Conservation (phyloP, 2,113 vertebrate species). For the Oryzias celebensis region DNA sequence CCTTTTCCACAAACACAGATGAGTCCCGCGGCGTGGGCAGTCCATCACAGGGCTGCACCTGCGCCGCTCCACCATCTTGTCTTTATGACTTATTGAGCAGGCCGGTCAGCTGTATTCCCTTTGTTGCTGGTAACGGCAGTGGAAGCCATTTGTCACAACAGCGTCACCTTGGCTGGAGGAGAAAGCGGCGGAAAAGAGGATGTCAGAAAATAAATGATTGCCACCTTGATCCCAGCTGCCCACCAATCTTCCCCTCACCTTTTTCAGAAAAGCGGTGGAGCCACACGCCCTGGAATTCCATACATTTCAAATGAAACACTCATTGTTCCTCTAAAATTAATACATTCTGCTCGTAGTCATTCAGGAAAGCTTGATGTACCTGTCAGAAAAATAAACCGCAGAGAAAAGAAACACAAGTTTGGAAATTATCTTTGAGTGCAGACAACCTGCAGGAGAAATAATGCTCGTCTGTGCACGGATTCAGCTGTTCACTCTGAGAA, state of each 20-base stretch:
- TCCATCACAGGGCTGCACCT: conserved; percentile 11
- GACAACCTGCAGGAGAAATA: conserved; percentile 13
- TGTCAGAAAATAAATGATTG: conserved; percentile 51
- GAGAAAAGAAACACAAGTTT: conserved; percentile 31
- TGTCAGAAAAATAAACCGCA: conserved; percentile 44
- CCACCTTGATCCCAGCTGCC: conserved; percentile 45
- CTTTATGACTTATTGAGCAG: conserved; percentile 13
- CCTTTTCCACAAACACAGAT: conserved; percentile 8
- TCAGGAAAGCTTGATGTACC: conserved; percentile 39
- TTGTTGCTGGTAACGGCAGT: conserved; percentile 10
- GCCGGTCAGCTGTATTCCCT: conserved; percentile 18
- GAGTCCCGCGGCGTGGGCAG: neutral
- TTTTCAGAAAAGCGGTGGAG: conserved; percentile 8
- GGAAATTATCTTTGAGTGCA: conserved; percentile 35
- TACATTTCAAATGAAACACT: conserved; percentile 52
- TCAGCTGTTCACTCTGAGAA: neutral
- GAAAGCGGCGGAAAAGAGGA: conserved; percentile 19
- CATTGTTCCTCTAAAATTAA: conserved; percentile 40
- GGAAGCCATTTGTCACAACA: conserved; percentile 42
- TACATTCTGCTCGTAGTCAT: conserved; percentile 14
- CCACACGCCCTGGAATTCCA: conserved; percentile 25
- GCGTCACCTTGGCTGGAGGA: conserved; percentile 26
- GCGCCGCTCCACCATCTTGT: conserved; percentile 3
- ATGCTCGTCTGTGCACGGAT: conserved; percentile 19
- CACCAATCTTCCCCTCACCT: conserved; percentile 32